These are phyloP conservation scores for Dexiosoma caninum DNA, from an alignment of 2,888 invertebrate species.

Conservation along the genomic window DNA sequence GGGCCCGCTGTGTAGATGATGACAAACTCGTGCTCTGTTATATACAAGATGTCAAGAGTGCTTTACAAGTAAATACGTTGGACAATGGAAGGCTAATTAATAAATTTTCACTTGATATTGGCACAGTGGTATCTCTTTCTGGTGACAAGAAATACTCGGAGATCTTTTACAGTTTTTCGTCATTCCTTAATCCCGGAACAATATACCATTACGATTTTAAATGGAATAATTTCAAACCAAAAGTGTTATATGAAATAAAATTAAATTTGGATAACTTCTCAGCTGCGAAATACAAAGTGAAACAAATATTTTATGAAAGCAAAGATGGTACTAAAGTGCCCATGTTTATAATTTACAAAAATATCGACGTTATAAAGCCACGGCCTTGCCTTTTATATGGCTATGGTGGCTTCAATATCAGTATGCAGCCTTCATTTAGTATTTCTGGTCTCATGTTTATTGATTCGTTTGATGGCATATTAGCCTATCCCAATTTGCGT, in stretches of 20 bases:
- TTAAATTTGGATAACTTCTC: slow-evolving; percentile 89
- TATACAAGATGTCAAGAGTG: slow-evolving; percentile 95
- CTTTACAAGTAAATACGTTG: slow-evolving; percentile 88
- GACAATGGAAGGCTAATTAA: slow-evolving; percentile 84
- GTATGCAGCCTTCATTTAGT: slow-evolving; percentile 93
- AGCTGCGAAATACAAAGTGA: slow-evolving; percentile 86
- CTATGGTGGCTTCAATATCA: slow-evolving; percentile 98
- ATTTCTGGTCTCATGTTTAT: slow-evolving; percentile 92
- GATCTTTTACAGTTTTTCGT: slow-evolving; percentile 95
- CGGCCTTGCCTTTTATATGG: slow-evolving; percentile 93
- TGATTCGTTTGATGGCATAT: slow-evolving; percentile 91
- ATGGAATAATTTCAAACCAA: slow-evolving; percentile 81
- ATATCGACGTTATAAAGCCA: slow-evolving; percentile 78
- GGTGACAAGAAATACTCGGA: slow-evolving; percentile 91
- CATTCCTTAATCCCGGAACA: slow-evolving; percentile 90
- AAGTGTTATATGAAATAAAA: slow-evolving; percentile 88
- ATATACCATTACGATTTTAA: slow-evolving; percentile 92
- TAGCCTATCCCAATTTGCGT: slow-evolving; percentile 95
- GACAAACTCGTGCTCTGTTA: slow-evolving; percentile 93
- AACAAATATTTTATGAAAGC: slow-evolving; percentile 94
- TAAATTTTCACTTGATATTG: slow-evolving; percentile 90
- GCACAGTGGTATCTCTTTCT: slow-evolving; percentile 89
- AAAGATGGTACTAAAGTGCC: slow-evolving; percentile 96
- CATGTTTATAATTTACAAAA: slow-evolving; percentile 94
- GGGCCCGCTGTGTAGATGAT: slow-evolving; percentile 90